Evolutionary conservation across 1,140 invertebrate genomes (phyloP).

Genomic region (Daktulosphaira vitifoliae): DNA sequence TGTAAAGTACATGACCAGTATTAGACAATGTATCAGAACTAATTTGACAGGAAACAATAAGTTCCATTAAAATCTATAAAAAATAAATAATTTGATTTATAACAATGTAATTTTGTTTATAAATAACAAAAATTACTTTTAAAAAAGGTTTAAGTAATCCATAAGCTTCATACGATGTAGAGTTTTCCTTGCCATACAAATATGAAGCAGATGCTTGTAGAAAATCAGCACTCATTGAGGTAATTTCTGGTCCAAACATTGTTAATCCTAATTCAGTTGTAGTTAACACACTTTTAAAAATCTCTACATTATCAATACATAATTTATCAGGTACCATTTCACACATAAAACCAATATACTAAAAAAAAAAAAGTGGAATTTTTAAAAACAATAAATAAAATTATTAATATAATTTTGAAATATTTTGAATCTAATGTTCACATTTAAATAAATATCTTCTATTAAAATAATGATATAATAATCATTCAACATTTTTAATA

Average conservation of each 20-base stretch:
- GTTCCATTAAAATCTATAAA: conserved; percentile 54
- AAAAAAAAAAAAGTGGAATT: conserved; percentile 42
- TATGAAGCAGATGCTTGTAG: conserved; percentile 43
- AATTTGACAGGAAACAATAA: conserved; percentile 58
- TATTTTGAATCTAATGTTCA: too few relatives aligned
- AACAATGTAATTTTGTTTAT: too few relatives aligned
- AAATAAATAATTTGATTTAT: conserved; percentile 31
- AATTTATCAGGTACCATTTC: conserved; percentile 59
- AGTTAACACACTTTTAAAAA: conserved; percentile 53
- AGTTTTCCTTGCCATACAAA: conserved; percentile 47
- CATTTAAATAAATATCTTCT: too few relatives aligned
- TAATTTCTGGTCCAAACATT: conserved; percentile 56
- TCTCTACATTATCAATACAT: conserved; percentile 47
- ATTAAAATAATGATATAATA: too few relatives aligned
- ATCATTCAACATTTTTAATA: too few relatives aligned
- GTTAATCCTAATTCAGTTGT: conserved; percentile 61
- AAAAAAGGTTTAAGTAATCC: conserved; percentile 56
- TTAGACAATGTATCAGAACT: conserved; percentile 55
- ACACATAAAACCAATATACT: conserved; percentile 56
- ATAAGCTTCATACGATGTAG: conserved; percentile 37
- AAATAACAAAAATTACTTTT: conserved; percentile 47
- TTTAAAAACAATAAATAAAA: conserved; percentile 6
- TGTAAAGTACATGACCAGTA: conserved; percentile 56
- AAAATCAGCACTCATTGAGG: conserved; percentile 57
- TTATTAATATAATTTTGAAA: too few relatives aligned